These are phyloP conservation scores for Nomada hirtipes DNA, from an alignment of 2,888 invertebrate species.

Conservation along the genomic window DNA sequence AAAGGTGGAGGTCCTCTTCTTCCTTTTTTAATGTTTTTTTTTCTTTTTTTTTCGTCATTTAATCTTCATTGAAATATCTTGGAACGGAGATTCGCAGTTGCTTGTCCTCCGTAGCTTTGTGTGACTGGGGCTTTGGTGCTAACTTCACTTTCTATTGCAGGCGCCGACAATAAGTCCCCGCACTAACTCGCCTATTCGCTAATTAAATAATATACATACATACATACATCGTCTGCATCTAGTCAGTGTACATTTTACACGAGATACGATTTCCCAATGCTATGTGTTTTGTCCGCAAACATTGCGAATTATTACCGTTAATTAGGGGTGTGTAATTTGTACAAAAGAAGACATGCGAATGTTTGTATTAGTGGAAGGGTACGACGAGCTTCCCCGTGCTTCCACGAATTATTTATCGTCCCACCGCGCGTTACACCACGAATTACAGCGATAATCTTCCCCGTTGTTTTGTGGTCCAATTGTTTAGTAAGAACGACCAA, in stretches of 20 bases:
- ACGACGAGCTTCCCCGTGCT: slow-evolving; percentile 43
- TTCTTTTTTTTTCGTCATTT: neutral
- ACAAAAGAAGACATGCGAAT: slow-evolving; percentile 1
- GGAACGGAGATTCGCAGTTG: slow-evolving; percentile 44
- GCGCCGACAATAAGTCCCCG: slow-evolving; percentile 85
- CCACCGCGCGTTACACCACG: slow-evolving; percentile 13
- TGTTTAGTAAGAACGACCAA: slow-evolving; percentile 64
- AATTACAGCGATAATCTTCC: slow-evolving; percentile 8
- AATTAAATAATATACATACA: slow-evolving; percentile 74
- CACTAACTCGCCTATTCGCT: slow-evolving; percentile 83
- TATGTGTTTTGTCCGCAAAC: slow-evolving; percentile 64
- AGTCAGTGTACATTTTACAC: slow-evolving; percentile 75
- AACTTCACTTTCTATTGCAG: slow-evolving; percentile 84
- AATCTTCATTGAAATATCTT: slow-evolving; percentile 21
- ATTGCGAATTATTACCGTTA: slow-evolving; percentile 61
- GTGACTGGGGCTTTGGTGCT: slow-evolving; percentile 76
- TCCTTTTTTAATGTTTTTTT: neutral
- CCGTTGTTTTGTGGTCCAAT: slow-evolving; percentile 64
- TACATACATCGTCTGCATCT: slow-evolving; percentile 76
- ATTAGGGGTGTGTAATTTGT: slow-evolving; percentile 65
- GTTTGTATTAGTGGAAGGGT: slow-evolving; percentile 27
- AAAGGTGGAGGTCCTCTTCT: slow-evolving; percentile 34
- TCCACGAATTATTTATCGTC: slow-evolving; percentile 33
- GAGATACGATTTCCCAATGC: slow-evolving; percentile 68
- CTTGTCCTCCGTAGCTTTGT: slow-evolving; percentile 60